Evolutionary conservation across 2,888 invertebrate species (phyloP).

Genomic region (Oligia fasciuncula): DNA sequence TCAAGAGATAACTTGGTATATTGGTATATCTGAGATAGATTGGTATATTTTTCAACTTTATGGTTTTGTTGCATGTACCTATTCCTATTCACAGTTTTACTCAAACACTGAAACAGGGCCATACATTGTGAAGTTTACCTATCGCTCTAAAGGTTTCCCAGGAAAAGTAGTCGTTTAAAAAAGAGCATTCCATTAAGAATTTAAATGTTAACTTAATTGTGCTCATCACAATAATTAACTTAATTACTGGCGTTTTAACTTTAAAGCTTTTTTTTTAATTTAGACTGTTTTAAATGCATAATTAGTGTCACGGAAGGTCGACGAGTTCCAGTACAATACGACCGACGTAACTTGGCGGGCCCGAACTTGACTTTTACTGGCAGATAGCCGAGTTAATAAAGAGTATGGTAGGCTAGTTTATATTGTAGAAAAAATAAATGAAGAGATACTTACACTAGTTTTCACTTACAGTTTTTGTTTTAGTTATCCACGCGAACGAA

Average conservation of each 20-base stretch:
- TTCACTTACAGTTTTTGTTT: too few species aligned
- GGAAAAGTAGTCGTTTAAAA: slow-evolving; percentile 27
- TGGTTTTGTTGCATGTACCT: neutral
- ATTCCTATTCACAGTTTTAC: neutral
- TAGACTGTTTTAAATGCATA: slow-evolving; percentile 15
- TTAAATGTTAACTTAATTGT: slow-evolving; percentile 53
- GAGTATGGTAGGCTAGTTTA: too few species aligned
- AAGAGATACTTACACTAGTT: too few species aligned
- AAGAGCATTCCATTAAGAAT: slow-evolving; percentile 53
- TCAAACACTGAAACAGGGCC: neutral
- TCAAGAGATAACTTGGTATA: too few species aligned
- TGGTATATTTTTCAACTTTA: neutral
- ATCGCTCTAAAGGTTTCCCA: neutral
- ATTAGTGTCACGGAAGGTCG: slow-evolving; percentile 9
- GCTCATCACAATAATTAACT: slow-evolving; percentile 60
- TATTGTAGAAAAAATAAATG: too few species aligned
- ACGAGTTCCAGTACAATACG: neutral
- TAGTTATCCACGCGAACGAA: neutral
- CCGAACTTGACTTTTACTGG: too few species aligned
- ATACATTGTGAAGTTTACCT: slow-evolving; percentile 23
- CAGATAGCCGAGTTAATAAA: too few species aligned
- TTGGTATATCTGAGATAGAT: too few species aligned
- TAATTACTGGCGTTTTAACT: slow-evolving; percentile 54
- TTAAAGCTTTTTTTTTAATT: slow-evolving; percentile 26
- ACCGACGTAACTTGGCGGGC: too few species aligned